Conservation (phyloP, 1,140 invertebrate genomes). For the Antheraea mylitta region DNA sequence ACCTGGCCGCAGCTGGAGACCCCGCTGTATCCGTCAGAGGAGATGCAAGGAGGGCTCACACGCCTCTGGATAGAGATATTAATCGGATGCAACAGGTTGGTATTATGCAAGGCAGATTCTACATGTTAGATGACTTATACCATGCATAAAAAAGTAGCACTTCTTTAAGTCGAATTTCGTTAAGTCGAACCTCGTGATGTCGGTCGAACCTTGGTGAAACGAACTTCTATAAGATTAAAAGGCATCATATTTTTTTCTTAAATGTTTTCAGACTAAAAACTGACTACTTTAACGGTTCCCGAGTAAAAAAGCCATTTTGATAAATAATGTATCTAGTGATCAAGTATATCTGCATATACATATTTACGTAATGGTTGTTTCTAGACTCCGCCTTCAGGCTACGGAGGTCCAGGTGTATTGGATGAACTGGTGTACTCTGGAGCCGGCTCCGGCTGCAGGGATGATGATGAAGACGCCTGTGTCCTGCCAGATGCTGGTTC, state of each 20-base stretch:
- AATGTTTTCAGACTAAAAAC: too few relatives aligned
- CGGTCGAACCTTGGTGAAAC: too few relatives aligned
- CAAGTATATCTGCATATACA: too few relatives aligned
- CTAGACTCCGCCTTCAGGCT: slow-evolving; percentile 91
- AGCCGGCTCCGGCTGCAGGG: slow-evolving; percentile 91
- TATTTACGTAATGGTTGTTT: not conserved
- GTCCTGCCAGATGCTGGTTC: slow-evolving; percentile 89
- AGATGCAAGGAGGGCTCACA: slow-evolving; percentile 86
- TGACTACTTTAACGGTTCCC: too few relatives aligned
- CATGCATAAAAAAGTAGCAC: too few relatives aligned
- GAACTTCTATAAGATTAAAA: too few relatives aligned
- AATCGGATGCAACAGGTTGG: slow-evolving; percentile 90
- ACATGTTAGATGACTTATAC: too few relatives aligned
- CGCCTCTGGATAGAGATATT: slow-evolving; percentile 86
- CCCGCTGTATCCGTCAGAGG: slow-evolving; percentile 85
- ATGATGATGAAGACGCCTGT: slow-evolving; percentile 92
- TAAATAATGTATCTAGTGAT: too few relatives aligned
- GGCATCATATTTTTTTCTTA: too few relatives aligned
- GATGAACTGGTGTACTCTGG: slow-evolving; percentile 94
- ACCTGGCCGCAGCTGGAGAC: slow-evolving; percentile 91
- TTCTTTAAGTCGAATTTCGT: too few relatives aligned
- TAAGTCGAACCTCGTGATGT: too few relatives aligned
- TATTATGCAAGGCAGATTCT: not conserved
- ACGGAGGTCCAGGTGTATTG: slow-evolving; percentile 86
- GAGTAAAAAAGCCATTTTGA: too few relatives aligned